Evolutionary conservation across 2,797 vertebrate genomes (phyloP).

Genomic region (Sebastes steindachneri): DNA sequence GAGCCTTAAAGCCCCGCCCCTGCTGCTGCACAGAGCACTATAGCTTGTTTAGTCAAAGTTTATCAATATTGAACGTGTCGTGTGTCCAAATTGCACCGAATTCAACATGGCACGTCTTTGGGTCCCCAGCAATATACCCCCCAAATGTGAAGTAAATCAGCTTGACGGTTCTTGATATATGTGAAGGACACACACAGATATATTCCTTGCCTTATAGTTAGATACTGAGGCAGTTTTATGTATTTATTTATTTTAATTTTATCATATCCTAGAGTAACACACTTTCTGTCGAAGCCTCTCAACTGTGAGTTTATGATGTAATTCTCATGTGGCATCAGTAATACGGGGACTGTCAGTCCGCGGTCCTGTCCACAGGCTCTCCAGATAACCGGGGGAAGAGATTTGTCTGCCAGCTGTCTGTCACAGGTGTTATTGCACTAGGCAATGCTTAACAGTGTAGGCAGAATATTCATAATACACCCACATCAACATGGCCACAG

Average conservation of each 20-base stretch:
- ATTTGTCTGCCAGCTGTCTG: conserved; percentile 22
- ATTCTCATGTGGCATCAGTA: neutral
- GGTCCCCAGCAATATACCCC: neutral
- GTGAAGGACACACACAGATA: neutral
- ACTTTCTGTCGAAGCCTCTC: neutral
- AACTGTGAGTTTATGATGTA: neutral
- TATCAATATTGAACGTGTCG: neutral
- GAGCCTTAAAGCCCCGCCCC: neutral
- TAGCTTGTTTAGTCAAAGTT: neutral
- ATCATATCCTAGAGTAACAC: neutral
- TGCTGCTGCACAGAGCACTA: neutral
- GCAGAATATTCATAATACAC: conserved; percentile 30
- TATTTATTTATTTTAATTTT: neutral
- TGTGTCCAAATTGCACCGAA: no score
- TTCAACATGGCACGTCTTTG: neutral
- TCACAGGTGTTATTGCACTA: conserved; percentile 28
- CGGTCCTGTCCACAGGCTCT: neutral
- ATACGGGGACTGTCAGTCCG: neutral
- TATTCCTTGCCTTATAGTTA: neutral
- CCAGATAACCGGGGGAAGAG: neutral
- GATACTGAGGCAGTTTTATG: neutral
- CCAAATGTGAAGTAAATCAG: neutral
- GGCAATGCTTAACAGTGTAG: conserved; percentile 11
- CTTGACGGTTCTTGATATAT: neutral
- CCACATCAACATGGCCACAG: conserved; percentile 9